A percentile compares a stretch with the other conserved stretches of the same genome.
Conservation (phyloP, 2,113 vertebrate species). For the Sarotherodon lohbergeri region DNA sequence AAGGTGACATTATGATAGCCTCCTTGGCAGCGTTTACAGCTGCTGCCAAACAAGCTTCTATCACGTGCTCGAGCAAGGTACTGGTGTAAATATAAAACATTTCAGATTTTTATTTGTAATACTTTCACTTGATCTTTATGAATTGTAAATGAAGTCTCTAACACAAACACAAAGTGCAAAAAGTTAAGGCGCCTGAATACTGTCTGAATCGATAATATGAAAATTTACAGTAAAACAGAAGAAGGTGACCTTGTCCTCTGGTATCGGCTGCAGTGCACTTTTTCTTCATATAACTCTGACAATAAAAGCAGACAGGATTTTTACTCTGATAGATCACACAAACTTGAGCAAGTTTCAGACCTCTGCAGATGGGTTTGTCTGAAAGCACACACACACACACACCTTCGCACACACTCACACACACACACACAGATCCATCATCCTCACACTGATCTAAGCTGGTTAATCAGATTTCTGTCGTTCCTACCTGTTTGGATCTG, state of each 20-base stretch:
- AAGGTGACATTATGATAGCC: neutral
- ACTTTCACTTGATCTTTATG: neutral
- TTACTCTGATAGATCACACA: neutral
- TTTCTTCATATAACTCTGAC: neutral
- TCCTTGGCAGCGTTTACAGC: neutral
- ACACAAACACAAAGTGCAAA: neutral
- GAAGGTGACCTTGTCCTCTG: neutral
- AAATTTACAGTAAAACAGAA: neutral
- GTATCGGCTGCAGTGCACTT: neutral
- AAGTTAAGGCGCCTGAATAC: neutral
- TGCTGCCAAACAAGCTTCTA: neutral
- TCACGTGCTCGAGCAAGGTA: neutral
- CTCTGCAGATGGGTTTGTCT: neutral
- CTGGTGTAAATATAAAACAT: neutral
- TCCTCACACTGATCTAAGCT: slow-evolving; percentile 18
- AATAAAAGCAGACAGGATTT: neutral
- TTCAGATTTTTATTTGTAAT: neutral
- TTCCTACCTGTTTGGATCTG: slow-evolving; percentile 33
- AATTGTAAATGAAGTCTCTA: neutral
- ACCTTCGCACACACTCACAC: neutral
- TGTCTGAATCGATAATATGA: neutral
- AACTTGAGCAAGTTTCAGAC: neutral
- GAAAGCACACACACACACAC: neutral
- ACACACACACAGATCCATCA: neutral
- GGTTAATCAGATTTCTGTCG: slow-evolving; percentile 33